These are phyloP conservation scores for Drosophila suzukii DNA, from an alignment of 1,140 invertebrate genomes.

Conservation along the genomic window DNA sequence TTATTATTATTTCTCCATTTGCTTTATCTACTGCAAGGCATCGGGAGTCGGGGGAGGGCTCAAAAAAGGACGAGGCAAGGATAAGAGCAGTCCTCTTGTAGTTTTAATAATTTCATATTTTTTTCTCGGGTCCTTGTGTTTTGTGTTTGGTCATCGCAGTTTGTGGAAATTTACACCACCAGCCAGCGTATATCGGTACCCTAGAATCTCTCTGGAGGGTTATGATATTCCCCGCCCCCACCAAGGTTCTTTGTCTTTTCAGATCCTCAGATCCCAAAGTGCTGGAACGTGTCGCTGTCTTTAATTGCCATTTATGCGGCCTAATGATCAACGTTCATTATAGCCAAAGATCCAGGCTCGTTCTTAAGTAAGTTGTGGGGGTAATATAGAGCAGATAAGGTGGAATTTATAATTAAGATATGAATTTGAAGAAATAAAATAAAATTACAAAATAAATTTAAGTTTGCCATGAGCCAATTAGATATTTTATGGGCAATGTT, in stretches of 20 bases:
- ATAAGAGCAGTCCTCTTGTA: conserved; percentile 38
- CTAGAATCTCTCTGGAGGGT: conserved; percentile 45
- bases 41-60: neutral
- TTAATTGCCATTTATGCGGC: conserved; percentile 68
- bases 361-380: neutral
- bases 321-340: conserved; percentile 50
- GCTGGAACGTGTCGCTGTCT: conserved; percentile 70
- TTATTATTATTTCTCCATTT: conserved; percentile 60
- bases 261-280: conserved; percentile 31
- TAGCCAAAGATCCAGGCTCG: neutral
- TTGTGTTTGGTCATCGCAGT: conserved; percentile 77
- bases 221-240: conserved; percentile 5
- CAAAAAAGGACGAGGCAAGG: conserved; percentile 23
- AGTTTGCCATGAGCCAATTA: too few species aligned
- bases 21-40: conserved; percentile 45
- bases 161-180: conserved; percentile 77
- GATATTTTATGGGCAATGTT: too few species aligned
- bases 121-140: conserved; percentile 43
- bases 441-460: too few species aligned
- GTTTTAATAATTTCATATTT: conserved; percentile 81
- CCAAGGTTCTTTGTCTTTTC: conserved; percentile 1
- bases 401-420: neutral
- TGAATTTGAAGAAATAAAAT: too few species aligned
- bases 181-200: conserved; percentile 46
- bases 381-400: neutral